Percentiles rank a stretch among this genome's conserved stretches.
These are phyloP conservation scores for Cynocephalus volans DNA, from an alignment of 2,113 vertebrate genomes.

Conservation along the genomic window DNA sequence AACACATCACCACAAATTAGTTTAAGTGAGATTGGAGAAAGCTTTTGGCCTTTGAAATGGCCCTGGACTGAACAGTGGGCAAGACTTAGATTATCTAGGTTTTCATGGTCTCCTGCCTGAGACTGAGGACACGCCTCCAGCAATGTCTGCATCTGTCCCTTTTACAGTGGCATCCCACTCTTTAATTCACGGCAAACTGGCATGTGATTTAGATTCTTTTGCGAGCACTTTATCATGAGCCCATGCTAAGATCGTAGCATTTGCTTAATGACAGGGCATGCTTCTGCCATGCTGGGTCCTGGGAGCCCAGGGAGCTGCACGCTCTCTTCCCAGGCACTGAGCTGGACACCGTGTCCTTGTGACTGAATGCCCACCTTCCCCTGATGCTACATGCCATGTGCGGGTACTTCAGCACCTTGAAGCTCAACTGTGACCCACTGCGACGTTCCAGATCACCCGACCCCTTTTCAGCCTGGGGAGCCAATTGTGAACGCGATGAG, in stretches of 20 bases:
- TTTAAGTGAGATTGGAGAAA: constrained; percentile 82
- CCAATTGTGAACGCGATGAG: background rate
- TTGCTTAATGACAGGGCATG: rapidly evolving
- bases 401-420: no score
- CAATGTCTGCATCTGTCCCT: rapidly evolving
- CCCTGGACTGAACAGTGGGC: constrained; percentile 19
- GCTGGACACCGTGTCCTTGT: rapidly evolving
- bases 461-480: background rate
- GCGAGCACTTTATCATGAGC: background rate
- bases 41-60: constrained; percentile 81
- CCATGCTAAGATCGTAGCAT: rapidly evolving
- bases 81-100: background rate
- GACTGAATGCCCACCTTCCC: background rate
- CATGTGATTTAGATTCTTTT: background rate
- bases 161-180: background rate
- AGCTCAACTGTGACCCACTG: background rate
- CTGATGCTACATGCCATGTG: background rate
- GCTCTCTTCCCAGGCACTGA: background rate
- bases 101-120: constrained; percentile 55
- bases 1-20: constrained; percentile 67
- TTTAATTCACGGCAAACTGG: rapidly evolving
- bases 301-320: background rate
- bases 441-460: background rate
- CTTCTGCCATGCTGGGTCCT: rapidly evolving
- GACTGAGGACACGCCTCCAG: rapidly evolving